A percentile compares a stretch with the other conserved stretches of the same genome.
Evolutionary conservation across 2,113 vertebrate genomes (phyloP).

Genomic region (Oreamnos americanus): DNA sequence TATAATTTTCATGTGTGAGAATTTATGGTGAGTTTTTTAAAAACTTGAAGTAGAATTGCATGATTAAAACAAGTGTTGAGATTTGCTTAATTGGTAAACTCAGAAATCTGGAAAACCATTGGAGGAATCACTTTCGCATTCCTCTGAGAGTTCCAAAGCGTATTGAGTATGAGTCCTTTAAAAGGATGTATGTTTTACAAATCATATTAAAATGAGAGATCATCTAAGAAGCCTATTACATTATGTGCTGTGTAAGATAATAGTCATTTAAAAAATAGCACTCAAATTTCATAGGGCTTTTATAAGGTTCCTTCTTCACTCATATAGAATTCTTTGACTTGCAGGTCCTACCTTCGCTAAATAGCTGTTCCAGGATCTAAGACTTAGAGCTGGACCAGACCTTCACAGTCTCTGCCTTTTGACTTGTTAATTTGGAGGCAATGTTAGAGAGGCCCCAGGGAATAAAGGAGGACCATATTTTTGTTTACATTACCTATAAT

Average conservation of each 20-base stretch:
- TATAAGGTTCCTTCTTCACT: not conserved
- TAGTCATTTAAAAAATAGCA: not conserved
- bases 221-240: not conserved
- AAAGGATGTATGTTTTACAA: not conserved
- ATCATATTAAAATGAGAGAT: not conserved
- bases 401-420: not conserved
- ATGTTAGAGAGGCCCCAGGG: not conserved
- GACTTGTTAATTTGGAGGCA: not conserved
- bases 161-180: constrained; percentile 72
- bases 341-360: not conserved
- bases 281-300: not conserved
- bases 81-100: constrained; percentile 37
- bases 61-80: not conserved
- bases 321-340: not conserved
- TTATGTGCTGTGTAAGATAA: not conserved
- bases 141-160: constrained; percentile 62
- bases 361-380: not conserved
- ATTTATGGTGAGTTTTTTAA: not conserved
- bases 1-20: not conserved
- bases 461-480: not conserved
- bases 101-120: not conserved
- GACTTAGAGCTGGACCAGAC: not conserved
- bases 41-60: not conserved
- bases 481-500: not conserved
- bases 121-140: constrained; percentile 19